Percentiles rank a stretch among this genome's conserved stretches.
phyloP scores from a whole-genome alignment of 2,113 vertebrate species.

The Corythaixoides concolor region DNA sequence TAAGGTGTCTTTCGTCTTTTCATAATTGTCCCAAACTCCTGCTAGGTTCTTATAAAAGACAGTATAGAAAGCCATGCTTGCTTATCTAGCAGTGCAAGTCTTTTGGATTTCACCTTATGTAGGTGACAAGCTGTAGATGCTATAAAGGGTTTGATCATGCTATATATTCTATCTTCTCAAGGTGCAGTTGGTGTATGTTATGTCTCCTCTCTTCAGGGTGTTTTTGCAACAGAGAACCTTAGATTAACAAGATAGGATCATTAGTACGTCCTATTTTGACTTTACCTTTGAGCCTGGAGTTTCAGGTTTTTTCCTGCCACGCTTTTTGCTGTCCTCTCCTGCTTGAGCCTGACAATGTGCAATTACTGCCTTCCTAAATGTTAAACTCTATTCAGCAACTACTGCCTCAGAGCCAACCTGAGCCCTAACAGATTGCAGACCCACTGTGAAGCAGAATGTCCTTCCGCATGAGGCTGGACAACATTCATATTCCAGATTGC shows the following conservation, averaged over 20 bases:
- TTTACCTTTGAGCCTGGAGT: not conserved
- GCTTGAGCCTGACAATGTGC: not conserved
- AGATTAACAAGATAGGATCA: not conserved
- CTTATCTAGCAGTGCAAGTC: not conserved
- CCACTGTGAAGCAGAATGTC: constrained; percentile 61
- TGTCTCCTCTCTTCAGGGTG: not conserved
- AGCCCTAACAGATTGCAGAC: constrained; percentile 57
- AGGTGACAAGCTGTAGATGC: not conserved
- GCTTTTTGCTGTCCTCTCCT: not conserved
- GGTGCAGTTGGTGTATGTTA: not conserved
- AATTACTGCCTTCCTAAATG: constrained; percentile 33
- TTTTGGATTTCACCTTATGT: not conserved
- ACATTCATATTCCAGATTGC: constrained; percentile 1
- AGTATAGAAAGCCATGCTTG: not conserved
- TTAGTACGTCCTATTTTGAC: not conserved
- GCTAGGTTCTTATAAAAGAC: not conserved
- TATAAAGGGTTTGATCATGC: not conserved
- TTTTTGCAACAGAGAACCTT: not conserved
- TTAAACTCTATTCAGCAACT: constrained; percentile 28
- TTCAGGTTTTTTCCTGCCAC: not conserved
- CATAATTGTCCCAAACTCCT: not conserved
- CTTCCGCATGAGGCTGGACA: constrained; percentile 31
- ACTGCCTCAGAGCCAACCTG: constrained; percentile 24
- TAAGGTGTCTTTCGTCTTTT: not conserved
- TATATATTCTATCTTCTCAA: not conserved